Evolutionary conservation across 2,888 invertebrate genomes (phyloP).

Genomic region (Spodoptera picta): DNA sequence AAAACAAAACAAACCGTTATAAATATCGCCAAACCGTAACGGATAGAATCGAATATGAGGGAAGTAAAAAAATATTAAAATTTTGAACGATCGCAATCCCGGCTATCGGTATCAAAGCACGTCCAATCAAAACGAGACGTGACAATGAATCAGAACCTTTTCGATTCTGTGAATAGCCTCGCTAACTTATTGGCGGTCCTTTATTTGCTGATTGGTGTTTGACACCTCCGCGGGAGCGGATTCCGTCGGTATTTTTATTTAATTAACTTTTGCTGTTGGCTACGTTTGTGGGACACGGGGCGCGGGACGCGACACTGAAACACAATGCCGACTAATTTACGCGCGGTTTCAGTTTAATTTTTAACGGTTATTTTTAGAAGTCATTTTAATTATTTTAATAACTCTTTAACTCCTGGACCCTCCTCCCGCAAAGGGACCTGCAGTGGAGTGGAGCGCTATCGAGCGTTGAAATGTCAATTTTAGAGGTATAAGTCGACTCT

Average conservation of each 20-base stretch:
- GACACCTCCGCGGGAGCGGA: constrained; percentile 80
- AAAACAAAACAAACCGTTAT: constrained; percentile 80
- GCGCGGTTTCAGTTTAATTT: constrained; percentile 72
- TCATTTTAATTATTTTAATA: constrained; percentile 68
- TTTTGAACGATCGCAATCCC: constrained; percentile 84
- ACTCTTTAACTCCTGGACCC: constrained; percentile 57
- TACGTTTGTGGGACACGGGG: constrained; percentile 68
- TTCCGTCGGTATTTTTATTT: constrained; percentile 83
- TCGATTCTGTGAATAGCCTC: constrained; percentile 82
- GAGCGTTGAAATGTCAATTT: constrained; percentile 51
- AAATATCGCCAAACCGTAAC: constrained; percentile 82
- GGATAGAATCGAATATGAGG: constrained; percentile 83
- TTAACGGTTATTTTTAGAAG: constrained; percentile 66
- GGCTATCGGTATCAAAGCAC: constrained; percentile 87
- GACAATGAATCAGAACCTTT: constrained; percentile 87
- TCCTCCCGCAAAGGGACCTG: constrained; percentile 27
- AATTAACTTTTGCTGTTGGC: constrained; percentile 79
- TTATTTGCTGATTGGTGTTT: constrained; percentile 87
- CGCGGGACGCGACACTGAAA: constrained; percentile 62
- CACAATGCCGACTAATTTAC: constrained; percentile 83
- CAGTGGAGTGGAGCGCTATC: constrained; percentile 32
- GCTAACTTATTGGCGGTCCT: constrained; percentile 86
- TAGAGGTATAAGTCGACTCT: constrained; percentile 42
- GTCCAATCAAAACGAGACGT: constrained; percentile 88
- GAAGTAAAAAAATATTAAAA: constrained; percentile 84